Percentiles rank a stretch among this genome's conserved stretches.
Evolutionary conservation across 1,140 invertebrate species (phyloP).

Genomic region (Episyrphus balteatus): DNA sequence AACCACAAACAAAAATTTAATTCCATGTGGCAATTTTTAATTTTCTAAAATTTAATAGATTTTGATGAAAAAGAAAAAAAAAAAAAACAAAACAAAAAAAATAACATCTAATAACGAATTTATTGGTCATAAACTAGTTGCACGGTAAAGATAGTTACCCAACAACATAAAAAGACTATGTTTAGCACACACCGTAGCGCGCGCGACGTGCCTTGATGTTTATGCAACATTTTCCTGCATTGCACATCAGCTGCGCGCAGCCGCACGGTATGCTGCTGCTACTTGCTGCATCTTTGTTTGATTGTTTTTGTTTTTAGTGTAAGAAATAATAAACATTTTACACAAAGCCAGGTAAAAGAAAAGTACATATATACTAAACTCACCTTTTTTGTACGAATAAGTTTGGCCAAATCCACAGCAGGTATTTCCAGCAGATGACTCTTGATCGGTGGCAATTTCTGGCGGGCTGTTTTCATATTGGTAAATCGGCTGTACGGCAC

Average conservation of each 20-base stretch:
- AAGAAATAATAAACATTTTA: too few relatives aligned
- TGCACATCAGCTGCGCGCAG: background rate
- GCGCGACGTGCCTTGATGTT: background rate
- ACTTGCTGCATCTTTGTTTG: background rate
- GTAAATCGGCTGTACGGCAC: constrained; percentile 40
- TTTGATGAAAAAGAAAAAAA: background rate
- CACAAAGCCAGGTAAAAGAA: too few relatives aligned
- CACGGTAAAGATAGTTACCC: too few relatives aligned
- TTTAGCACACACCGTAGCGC: background rate
- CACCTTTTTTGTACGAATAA: constrained; percentile 50
- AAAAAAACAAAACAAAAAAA: too few relatives aligned
- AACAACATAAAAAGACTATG: too few relatives aligned
- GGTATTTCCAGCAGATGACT: constrained; percentile 47
- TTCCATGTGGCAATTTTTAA: background rate
- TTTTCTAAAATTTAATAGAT: constrained; percentile 1
- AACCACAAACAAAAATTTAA: background rate
- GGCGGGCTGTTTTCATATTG: constrained; percentile 51
- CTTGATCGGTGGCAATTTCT: constrained; percentile 45
- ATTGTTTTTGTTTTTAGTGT: background rate
- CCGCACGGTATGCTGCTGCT: background rate
- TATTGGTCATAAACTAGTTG: too few relatives aligned
- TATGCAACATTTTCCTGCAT: background rate
- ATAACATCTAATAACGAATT: too few relatives aligned
- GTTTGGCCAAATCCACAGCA: constrained; percentile 45
- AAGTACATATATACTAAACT: too few relatives aligned